A percentile compares a stretch with the other conserved stretches of the same genome.
phyloP scores from a whole-genome alignment of 2,888 invertebrate species.

The Temnothorax rugatulus region DNA sequence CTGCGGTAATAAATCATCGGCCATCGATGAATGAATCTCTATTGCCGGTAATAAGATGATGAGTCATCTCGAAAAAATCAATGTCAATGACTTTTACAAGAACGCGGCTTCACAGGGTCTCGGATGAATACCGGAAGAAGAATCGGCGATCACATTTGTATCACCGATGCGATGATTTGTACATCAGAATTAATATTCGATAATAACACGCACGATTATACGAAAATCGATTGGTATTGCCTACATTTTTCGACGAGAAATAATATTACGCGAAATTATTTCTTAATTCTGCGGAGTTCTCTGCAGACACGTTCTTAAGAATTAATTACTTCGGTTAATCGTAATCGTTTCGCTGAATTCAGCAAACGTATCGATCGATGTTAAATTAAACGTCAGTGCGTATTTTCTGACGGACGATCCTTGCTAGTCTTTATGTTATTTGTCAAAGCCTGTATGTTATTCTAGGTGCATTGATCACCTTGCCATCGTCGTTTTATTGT shows the following conservation, averaged over 20 bases:
- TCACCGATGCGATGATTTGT: slow-evolving; percentile 3
- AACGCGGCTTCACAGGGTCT: neutral
- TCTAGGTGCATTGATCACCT: slow-evolving; percentile 26
- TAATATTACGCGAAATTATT: neutral
- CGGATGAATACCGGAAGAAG: neutral
- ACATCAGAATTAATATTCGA: neutral
- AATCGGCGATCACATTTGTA: neutral
- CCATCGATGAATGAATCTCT: slow-evolving; percentile 60
- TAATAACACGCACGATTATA: neutral
- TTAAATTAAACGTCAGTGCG: neutral
- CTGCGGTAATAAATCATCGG: slow-evolving; percentile 68
- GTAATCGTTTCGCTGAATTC: neutral
- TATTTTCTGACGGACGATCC: neutral
- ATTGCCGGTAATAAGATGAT: slow-evolving; percentile 58
- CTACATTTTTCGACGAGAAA: neutral
- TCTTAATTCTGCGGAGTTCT: neutral
- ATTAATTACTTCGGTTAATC: neutral
- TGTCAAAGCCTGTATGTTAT: neutral
- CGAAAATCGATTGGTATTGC: neutral
- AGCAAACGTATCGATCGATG: neutral
- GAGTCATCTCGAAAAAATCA: slow-evolving; percentile 23
- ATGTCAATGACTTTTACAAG: slow-evolving; percentile 22
- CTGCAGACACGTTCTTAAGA: neutral
- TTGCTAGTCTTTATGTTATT: neutral
- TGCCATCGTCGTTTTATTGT: neutral